These are phyloP conservation scores for Erpornis zantholeuca DNA, from an alignment of 2,113 vertebrate species.

Conservation along the genomic window DNA sequence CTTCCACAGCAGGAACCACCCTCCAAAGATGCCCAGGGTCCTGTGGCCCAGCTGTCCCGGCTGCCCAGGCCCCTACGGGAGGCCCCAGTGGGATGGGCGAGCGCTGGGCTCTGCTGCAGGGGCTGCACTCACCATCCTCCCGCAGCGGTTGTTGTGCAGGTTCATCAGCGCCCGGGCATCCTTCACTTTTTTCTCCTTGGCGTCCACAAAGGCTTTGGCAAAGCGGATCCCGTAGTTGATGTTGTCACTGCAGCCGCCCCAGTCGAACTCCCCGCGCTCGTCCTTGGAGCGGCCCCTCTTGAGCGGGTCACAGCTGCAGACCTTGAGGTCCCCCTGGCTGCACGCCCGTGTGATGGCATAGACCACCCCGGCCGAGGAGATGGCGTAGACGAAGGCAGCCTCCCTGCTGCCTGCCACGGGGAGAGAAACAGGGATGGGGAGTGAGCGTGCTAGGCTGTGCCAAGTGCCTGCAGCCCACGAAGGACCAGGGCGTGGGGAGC, in stretches of 20 bases:
- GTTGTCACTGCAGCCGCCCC: constrained; percentile 98
- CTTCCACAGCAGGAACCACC: neutral
- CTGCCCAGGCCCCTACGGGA: rapidly evolving
- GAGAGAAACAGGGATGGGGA: neutral
- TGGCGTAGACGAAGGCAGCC: constrained; percentile 95
- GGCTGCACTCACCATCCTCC: constrained; percentile 86
- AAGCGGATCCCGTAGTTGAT: constrained; percentile 96
- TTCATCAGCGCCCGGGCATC: constrained; percentile 97
- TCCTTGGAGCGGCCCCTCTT: constrained; percentile 87
- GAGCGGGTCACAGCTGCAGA: constrained; percentile 90
- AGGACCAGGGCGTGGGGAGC: rapidly evolving
- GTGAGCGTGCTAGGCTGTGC: neutral
- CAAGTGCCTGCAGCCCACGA: rapidly evolving
- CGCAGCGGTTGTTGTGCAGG: constrained; percentile 96
- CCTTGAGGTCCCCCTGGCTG: constrained; percentile 94
- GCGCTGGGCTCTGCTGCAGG: rapidly evolving
- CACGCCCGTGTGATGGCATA: constrained; percentile 94
- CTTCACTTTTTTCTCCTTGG: constrained; percentile 93
- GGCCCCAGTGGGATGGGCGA: rapidly evolving
- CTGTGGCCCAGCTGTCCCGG: rapidly evolving
- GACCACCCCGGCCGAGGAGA: constrained; percentile 95
- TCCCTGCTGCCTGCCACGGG: constrained; percentile 86
- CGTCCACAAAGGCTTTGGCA: constrained; percentile 93
- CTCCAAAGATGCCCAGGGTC: rapidly evolving
- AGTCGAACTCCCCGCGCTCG: constrained; percentile 91